Evolutionary conservation across 2,113 vertebrate species (phyloP).

Genomic region (Orthonyx spaldingii): DNA sequence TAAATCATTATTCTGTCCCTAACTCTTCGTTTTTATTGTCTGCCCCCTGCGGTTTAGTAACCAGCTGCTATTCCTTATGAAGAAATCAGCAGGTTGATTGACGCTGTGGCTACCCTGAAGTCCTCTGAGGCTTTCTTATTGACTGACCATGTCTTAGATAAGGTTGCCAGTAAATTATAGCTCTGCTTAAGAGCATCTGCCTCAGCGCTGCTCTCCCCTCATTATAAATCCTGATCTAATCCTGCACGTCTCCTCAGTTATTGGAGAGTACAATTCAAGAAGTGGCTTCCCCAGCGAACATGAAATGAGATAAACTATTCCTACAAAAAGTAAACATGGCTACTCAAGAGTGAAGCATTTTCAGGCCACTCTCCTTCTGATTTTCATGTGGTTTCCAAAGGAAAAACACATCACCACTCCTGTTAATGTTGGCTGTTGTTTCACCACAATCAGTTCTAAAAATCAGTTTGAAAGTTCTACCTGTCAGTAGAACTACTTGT

Average conservation of each 20-base stretch:
- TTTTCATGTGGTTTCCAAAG: neutral
- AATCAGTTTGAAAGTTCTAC: neutral
- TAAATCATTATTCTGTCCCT: neutral
- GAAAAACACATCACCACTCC: neutral
- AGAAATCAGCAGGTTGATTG: constrained; percentile 40
- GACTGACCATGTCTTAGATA: constrained; percentile 40
- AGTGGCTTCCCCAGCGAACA: neutral
- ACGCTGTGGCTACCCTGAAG: neutral
- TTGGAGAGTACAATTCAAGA: constrained; percentile 21
- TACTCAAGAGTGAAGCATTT: neutral
- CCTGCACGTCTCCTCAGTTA: constrained; percentile 43
- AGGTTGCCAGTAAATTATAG: constrained; percentile 50
- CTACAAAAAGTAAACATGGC: neutral
- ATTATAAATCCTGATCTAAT: constrained; percentile 63
- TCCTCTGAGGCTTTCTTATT: constrained; percentile 39
- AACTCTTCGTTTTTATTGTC: neutral
- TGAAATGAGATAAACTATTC: neutral
- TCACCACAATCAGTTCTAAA: neutral
- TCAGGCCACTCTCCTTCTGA: neutral
- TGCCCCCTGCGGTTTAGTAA: neutral
- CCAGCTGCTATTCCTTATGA: constrained; percentile 20
- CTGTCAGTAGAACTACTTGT: neutral
- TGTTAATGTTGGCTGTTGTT: neutral
- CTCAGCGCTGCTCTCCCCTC: constrained; percentile 30
- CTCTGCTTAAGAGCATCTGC: constrained; percentile 51